Base-by-base conservation (phyloP, 2,888 invertebrate species). In the Palloptera scutellata region DNA sequence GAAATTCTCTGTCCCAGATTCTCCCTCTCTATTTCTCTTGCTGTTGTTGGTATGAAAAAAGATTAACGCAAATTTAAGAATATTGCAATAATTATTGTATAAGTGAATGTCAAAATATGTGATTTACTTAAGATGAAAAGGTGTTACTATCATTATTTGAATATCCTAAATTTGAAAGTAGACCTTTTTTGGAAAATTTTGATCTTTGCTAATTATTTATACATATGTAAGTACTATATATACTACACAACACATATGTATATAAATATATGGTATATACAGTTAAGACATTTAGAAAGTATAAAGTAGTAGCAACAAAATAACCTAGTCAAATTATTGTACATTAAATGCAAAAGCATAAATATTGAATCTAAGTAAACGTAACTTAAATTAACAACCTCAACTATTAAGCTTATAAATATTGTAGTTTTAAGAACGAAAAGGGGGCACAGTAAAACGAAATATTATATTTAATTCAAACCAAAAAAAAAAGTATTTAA, bases 71-170 rank as follows among this genome's bases (percentile, higher is more conserved):
- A 19, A 48, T 58, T 43, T 58, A 42, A 40, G 6, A 30, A 30
- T 30, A 4, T 30, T 57, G 5, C 30, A 40, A 4, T n/a, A 57
- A 40, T n/a, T 40, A 15, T 48, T 48, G 13, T 15, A 11, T 81
- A 81, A 81, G 79, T 79, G 71, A 82, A 81, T 83, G 83, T 82
- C 83, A 82, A 82, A 82, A 79, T 77, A 80, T 82, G 82, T 82
- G 82, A 82, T 82, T 82, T 82, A 83, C 79, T 81, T 83, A 83
- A 78, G 79, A 80, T 81, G 80, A 76, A 74, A 67, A 76, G 75
- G 76, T 76, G 72, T 19, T 17, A 17, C 11, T n/a, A 48, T 48
- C 15, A 15, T 48, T 13, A n/a, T 15, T 48, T 48, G 19, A 52
- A 52, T 52, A n/a, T 52, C 52, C 10, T 15, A 15, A 52, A 52